These are phyloP conservation scores for Latrodectus geometricus DNA, from an alignment of 1,140 invertebrate genomes.

Conservation along the genomic window DNA sequence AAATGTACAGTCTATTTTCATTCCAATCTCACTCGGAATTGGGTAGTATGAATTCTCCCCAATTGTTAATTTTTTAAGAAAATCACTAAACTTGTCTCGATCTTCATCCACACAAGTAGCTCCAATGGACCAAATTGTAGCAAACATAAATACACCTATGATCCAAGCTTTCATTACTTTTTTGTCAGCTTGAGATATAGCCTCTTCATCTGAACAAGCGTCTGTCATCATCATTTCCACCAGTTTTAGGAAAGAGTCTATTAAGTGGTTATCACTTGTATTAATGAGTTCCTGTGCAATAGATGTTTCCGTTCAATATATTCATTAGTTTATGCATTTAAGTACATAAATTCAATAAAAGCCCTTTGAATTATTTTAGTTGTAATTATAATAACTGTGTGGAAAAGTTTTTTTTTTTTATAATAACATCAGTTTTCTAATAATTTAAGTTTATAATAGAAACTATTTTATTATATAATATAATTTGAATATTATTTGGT, in stretches of 20 bases:
- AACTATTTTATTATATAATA: too few species aligned
- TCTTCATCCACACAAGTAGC: conserved; percentile 81
- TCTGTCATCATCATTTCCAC: conserved; percentile 69
- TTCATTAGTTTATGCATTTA: too few species aligned
- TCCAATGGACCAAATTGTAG: conserved; percentile 85
- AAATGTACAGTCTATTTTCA: conserved; percentile 75
- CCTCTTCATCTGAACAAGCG: conserved; percentile 61
- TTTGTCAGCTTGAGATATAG: conserved; percentile 69
- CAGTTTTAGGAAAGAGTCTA: conserved; percentile 68
- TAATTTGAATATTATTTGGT: too few species aligned
- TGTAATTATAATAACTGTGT: too few species aligned
- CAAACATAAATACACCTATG: conserved; percentile 81
- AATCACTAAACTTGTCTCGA: conserved; percentile 80
- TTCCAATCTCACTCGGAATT: conserved; percentile 78
- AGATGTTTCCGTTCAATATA: too few species aligned
- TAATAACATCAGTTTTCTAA: too few species aligned
- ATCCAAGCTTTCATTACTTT: conserved; percentile 78
- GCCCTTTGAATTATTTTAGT: too few species aligned
- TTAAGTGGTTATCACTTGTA: conserved; percentile 67
- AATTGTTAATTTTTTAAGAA: conserved; percentile 71
- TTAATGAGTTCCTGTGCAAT: conserved; percentile 68
- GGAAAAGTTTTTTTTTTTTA: too few species aligned
- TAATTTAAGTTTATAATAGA: too few species aligned
- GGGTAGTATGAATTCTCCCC: conserved; percentile 74
- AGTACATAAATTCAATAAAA: too few species aligned